phyloP scores from a whole-genome alignment of 2,113 vertebrate species.

The Elgaria multicarinata region DNA sequence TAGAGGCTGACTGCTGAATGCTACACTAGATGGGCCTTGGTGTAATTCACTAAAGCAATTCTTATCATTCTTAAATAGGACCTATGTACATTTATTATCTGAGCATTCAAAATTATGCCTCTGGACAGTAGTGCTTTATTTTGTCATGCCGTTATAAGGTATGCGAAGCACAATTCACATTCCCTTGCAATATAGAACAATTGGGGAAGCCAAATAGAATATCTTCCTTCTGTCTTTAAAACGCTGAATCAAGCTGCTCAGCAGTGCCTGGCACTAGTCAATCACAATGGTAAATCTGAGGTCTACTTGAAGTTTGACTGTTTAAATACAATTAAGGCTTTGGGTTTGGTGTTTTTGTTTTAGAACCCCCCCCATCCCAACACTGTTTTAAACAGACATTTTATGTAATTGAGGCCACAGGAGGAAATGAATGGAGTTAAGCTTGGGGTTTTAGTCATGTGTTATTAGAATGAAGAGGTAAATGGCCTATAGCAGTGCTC shows the following conservation, averaged over 20 bases:
- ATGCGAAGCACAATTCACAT: not conserved
- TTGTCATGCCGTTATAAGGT: constrained; percentile 12
- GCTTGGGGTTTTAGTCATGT: constrained; percentile 4
- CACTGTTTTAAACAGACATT: constrained; percentile 51
- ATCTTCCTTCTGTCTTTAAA: constrained; percentile 22
- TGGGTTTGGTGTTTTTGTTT: not conserved
- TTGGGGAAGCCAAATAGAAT: constrained; percentile 36
- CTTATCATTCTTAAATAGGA: constrained; percentile 1
- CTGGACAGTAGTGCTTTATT: constrained; percentile 60
- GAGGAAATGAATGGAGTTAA: constrained; percentile 26
- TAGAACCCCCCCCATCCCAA: not conserved
- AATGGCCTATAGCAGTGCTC: not conserved
- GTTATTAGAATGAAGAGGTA: not conserved
- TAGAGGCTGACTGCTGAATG: not conserved
- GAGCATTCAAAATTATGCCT: constrained; percentile 40
- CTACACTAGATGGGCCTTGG: not conserved
- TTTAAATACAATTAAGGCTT: constrained; percentile 59
- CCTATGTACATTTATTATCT: not conserved
- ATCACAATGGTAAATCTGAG: constrained; percentile 43
- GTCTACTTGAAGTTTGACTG: constrained; percentile 48
- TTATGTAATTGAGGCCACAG: constrained; percentile 35
- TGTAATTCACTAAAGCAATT: not conserved
- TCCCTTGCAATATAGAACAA: constrained; percentile 50
- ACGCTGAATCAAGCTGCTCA: constrained; percentile 33
- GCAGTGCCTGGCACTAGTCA: not conserved